A percentile compares a stretch with the other conserved stretches of the same genome.
Conservation (phyloP, 2,797 vertebrate species). For the Notamacropus eugenii region DNA sequence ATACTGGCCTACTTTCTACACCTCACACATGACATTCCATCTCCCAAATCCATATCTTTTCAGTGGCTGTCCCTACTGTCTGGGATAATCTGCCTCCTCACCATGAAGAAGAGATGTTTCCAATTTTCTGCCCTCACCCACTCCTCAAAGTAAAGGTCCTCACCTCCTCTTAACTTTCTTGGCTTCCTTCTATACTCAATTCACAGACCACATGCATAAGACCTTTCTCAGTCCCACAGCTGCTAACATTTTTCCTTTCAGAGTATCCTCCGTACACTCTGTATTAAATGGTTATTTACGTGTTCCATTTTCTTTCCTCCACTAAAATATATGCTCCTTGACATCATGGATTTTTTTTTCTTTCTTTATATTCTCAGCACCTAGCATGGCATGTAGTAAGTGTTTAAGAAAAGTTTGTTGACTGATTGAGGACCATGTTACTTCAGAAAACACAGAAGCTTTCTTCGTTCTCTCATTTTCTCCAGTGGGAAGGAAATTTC, state of each 20-base stretch:
- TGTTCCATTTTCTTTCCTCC: background rate
- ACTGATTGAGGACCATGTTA: background rate
- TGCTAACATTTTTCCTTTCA: background rate
- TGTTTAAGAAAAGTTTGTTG: background rate
- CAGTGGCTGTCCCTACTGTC: background rate
- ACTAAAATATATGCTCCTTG: background rate
- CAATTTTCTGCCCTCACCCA: too few relatives aligned
- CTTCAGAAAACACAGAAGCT: background rate
- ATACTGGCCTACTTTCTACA: background rate
- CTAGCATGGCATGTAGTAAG: background rate
- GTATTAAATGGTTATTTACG: background rate
- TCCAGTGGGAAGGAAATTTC: background rate
- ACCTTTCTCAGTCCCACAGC: background rate
- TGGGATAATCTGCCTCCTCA: background rate
- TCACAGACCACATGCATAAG: background rate
- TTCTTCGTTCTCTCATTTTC: background rate
- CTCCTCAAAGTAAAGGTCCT: too few relatives aligned
- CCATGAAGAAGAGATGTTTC: background rate
- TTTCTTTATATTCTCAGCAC: background rate
- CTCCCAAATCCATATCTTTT: background rate
- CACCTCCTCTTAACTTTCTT: background rate
- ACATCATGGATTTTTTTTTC: background rate
- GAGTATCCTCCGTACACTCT: background rate
- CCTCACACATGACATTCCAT: background rate
- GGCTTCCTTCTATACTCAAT: background rate